Evolutionary conservation across 2,797 vertebrate species (phyloP).

Genomic region (Fratercula arctica): DNA sequence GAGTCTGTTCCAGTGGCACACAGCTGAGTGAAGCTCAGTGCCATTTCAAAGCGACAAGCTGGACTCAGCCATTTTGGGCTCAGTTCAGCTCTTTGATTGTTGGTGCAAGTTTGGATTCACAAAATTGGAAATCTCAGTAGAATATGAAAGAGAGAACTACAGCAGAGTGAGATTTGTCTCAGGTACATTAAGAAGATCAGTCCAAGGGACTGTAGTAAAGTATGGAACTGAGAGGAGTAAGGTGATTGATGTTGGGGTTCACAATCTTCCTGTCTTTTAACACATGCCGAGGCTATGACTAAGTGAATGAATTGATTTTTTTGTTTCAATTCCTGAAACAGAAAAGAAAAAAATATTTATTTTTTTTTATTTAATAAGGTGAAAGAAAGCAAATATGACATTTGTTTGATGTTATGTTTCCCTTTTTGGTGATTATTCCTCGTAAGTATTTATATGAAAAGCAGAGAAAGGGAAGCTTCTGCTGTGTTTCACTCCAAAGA

Average conservation of each 20-base stretch:
- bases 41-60: not conserved
- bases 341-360: not conserved
- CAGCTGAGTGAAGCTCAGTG: accelerated
- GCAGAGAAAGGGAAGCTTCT: not conserved
- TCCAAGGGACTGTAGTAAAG: not conserved
- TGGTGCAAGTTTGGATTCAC: not conserved
- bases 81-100: not conserved
- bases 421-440: not conserved
- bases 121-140: not conserved
- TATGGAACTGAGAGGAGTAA: not conserved
- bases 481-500: not conserved
- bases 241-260: not conserved
- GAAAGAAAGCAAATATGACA: not conserved
- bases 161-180: not conserved
- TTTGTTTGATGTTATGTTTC: not conserved
- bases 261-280: not conserved
- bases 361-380: not conserved
- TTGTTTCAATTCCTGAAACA: not conserved
- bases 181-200: not conserved
- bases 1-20: not conserved
- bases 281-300: not conserved
- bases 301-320: not conserved
- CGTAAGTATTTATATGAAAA: not conserved
- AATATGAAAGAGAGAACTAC: not conserved
- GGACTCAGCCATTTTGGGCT: not conserved